Evolutionary conservation across 2,113 vertebrate genomes (phyloP), one percentile per base, ranked within the genome.

Genomic region (Shinisaurus crocodilurus): DNA sequence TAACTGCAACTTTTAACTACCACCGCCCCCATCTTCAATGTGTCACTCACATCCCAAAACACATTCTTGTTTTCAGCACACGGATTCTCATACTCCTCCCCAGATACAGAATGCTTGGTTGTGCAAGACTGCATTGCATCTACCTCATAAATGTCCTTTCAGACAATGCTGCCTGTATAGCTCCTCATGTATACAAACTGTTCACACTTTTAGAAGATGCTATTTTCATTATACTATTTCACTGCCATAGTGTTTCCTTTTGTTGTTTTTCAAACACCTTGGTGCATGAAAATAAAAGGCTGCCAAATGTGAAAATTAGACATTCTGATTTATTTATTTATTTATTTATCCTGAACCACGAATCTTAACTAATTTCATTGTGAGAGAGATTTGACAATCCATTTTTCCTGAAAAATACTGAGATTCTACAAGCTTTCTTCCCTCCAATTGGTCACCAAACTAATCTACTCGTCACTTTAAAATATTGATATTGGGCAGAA

Each of bases 21-120:
- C 40, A 75, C 70, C 70, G 43, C 70, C 74, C 43, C 60, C 72
- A 77, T 67, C 83, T 69, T 74, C 45, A 69, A 79, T 54, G 74
- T 85, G 63, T 79, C 45, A 80, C 43, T 69, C 60, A 77, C 72
- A 85, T 50, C 60, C 57, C 60, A 85, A 85, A 90, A 77, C 82
- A 77, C 60, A 85, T 90, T 79, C 43, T 85, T 85, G 74, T 54
- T 84, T 85, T 77, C 25, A 8, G 32, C 82, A 79, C 82, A 85
- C 25, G 8, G 72, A 77, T 85, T 54, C 34, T 37, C 57, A 75
- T 25, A 75, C 70, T 89, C 69, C 69, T 10, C 72, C 70, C 65
- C 43, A 77, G 34, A 76, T 18, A 90, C 32, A 77, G 57, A 40
- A 67, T 69, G 34, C 43, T 43, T 40, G 70, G 20, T 77, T 89